phyloP scores from a whole-genome alignment of 2,797 vertebrate genomes.

The Rhincodon typus region DNA sequence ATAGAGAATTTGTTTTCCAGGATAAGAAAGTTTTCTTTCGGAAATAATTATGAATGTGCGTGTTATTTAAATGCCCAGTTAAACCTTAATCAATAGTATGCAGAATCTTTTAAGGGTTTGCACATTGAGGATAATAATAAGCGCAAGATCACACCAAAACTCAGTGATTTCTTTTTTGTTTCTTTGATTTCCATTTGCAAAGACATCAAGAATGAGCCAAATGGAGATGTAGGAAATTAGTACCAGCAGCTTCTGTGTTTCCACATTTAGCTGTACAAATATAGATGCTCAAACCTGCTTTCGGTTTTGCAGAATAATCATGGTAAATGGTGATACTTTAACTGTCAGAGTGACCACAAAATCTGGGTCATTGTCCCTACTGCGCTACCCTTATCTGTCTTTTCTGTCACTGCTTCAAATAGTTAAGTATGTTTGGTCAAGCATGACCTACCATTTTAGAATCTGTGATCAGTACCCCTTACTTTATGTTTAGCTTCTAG shows the following conservation, averaged over 20 bases:
- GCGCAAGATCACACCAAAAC: background rate
- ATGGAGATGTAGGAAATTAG: too few relatives aligned
- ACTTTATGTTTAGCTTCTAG: background rate
- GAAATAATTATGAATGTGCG: too few relatives aligned
- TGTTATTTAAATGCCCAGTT: too few relatives aligned
- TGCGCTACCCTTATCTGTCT: background rate
- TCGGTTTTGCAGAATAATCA: background rate
- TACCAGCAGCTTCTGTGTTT: too few relatives aligned
- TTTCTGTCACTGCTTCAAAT: background rate
- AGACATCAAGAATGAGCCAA: background rate
- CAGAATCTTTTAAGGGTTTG: background rate
- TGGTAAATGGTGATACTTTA: background rate
- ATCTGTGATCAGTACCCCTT: background rate
- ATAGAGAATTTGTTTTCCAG: too few relatives aligned
- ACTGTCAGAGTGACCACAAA: background rate
- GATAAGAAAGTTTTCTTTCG: too few relatives aligned
- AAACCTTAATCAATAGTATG: too few relatives aligned
- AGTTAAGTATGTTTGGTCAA: background rate
- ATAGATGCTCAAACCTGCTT: background rate
- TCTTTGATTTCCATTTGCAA: background rate
- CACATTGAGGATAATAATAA: background rate
- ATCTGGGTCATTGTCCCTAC: background rate
- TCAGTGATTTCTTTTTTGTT: background rate
- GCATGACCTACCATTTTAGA: background rate
- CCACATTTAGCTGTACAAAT: too few relatives aligned